Base-by-base conservation (phyloP, 2,797 vertebrate genomes). In the Anabacerthia variegaticeps region DNA sequence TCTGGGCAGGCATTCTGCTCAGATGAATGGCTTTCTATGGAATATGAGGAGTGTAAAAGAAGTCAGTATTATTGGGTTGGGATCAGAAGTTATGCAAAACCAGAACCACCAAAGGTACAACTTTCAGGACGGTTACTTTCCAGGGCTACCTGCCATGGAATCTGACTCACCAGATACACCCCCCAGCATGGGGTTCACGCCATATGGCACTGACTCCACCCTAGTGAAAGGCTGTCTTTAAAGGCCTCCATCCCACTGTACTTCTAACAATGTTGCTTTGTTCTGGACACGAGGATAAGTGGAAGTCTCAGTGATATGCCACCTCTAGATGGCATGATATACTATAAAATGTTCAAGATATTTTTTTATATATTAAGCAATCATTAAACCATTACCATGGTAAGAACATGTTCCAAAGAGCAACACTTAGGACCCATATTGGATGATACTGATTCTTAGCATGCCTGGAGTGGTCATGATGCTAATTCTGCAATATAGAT, bases 241-340 rank as follows among this genome's bases (percentile, higher is more conserved):
- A 89, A 67, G 28, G 6, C 12, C 21, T 86, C 8, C n/a, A 54
- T 72, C 44, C 37, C 37, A 26, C 71, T 72, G 4, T 44, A 65
- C 10, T 23, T 67, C 32, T 59, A 39, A 36, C 9, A 46, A 4
- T 61, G 36, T 43, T 83, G 19, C 13, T 67, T 61, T 68, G 34
- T 55, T 83, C n/a, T 76, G 56, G n/a, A 13, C 13, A 26, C 0
- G 1, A 59, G 37, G 21, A 16, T 48, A 69, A 68, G 24, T 58
- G 43, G 27, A 46, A 87, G 30, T 17, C 66, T 94, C 76, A 59
- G 51, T 85, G 41, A 61, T 82, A 56, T 87, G 49, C 65, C 62
- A 87, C 96, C 96, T 92, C 94, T 97, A 97, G 97, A 73, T 96
- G 97, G 96, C 97, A 96, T 95, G 61, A 59, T 69, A 76, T 89